phyloP scores from a whole-genome alignment of 2,797 vertebrate genomes.

The Botia almorhae region DNA sequence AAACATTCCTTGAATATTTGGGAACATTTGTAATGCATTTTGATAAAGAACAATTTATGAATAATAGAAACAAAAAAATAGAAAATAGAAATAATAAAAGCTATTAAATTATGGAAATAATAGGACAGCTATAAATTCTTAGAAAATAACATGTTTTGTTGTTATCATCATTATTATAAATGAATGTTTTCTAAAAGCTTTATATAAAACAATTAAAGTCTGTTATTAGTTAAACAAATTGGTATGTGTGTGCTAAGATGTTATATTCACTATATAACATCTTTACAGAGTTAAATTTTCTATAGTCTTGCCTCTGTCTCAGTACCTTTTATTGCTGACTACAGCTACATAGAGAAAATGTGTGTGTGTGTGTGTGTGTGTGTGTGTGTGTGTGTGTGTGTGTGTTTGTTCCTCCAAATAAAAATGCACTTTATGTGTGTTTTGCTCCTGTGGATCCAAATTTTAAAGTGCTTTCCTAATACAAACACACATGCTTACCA shows the following conservation, averaged over 20 bases:
- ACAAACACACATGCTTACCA: background rate
- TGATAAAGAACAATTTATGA: no score
- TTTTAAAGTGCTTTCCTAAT: constrained; percentile 20
- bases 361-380: background rate
- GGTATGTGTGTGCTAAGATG: background rate
- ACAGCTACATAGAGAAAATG: constrained; percentile 50
- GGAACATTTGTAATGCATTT: no score
- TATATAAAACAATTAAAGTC: background rate
- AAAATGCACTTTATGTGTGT: constrained; percentile 1
- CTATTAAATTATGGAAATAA: no score
- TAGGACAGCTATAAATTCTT: no score
- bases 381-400: background rate
- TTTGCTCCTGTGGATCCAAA: background rate
- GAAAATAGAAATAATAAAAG: no score
- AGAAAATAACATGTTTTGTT: no score
- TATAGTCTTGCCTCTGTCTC: constrained; percentile 13
- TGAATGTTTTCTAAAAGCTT: background rate
- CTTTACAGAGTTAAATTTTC: background rate
- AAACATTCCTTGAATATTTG: no score
- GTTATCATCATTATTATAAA: no score
- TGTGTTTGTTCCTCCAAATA: background rate
- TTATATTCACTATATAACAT: background rate
- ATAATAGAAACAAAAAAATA: no score
- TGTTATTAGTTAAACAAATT: background rate
- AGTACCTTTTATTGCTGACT: constrained; percentile 12